Conservation (phyloP, 2,797 vertebrate species). For the Perodicticus potto region DNA sequence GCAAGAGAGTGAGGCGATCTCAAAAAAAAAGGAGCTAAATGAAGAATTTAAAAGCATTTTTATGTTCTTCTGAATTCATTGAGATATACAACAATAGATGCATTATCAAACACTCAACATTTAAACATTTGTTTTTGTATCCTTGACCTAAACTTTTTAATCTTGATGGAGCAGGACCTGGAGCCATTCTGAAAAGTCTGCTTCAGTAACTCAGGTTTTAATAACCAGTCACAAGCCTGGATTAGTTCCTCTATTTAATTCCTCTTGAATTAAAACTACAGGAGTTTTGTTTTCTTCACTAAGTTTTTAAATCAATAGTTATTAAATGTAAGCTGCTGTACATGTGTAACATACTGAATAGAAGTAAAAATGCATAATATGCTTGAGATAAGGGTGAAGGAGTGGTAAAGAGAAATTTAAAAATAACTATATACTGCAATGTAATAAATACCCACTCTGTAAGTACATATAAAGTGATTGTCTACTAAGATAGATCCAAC, state of each 20-base stretch:
- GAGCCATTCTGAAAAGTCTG: slow-evolving; percentile 18
- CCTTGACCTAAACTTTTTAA: background rate
- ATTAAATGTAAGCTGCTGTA: background rate
- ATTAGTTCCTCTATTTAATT: slow-evolving; percentile 49
- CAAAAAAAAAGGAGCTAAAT: background rate
- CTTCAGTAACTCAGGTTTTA: slow-evolving; percentile 39
- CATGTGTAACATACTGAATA: background rate
- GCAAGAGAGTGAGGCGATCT: too few relatives aligned
- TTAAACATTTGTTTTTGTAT: slow-evolving; percentile 20
- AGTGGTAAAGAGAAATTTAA: background rate
- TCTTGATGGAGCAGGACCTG: background rate
- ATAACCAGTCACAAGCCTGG: background rate
- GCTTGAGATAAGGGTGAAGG: background rate
- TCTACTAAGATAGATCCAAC: slow-evolving; percentile 4
- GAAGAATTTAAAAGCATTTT: slow-evolving; percentile 9
- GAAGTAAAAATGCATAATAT: background rate
- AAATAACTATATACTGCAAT: slow-evolving; percentile 36
- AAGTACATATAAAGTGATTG: background rate
- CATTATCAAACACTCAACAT: background rate
- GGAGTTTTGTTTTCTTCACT: slow-evolving; percentile 35
- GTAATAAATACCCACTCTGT: background rate
- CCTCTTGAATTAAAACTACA: slow-evolving; percentile 7
- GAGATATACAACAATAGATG: background rate
- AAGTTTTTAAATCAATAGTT: background rate
- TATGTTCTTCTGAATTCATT: background rate